These are phyloP conservation scores for Macaria liturata DNA, from an alignment of 2,888 invertebrate species.

Conservation along the genomic window DNA sequence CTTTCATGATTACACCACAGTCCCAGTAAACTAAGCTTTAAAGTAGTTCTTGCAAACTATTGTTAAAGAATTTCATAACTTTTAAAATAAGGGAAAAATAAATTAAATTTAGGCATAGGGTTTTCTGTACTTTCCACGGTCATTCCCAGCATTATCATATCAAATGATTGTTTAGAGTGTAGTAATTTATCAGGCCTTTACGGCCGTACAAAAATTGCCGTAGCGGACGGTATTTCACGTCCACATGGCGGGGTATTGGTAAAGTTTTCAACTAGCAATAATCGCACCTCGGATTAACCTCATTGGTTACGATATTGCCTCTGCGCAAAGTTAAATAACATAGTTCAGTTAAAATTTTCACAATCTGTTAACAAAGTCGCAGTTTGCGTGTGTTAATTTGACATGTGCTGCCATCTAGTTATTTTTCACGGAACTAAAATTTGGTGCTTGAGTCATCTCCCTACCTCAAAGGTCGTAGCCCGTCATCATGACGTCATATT, in stretches of 20 bases:
- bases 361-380: background rate
- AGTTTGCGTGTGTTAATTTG: conserved; percentile 11
- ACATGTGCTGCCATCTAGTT: conserved; percentile 14
- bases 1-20: no score
- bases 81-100: no score
- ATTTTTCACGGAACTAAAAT: conserved; percentile 1
- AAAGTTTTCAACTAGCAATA: conserved; percentile 98
- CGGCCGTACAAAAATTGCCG: conserved; percentile 74
- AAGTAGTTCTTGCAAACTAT: no score
- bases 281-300: conserved; percentile 94
- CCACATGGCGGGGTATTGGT: conserved; percentile 79
- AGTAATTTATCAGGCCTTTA: background rate
- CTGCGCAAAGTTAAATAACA: conserved; percentile 92
- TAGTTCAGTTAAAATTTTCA: background rate
- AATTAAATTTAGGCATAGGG: no score
- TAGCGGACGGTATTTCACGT: conserved; percentile 78
- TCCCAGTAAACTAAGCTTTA: no score
- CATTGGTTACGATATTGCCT: conserved; percentile 96
- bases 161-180: no score
- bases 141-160: no score
- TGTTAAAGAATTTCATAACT: no score
- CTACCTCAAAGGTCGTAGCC: no score
- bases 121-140: no score
- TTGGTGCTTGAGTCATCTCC: background rate
- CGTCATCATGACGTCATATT: no score